A percentile compares a stretch with the other conserved stretches of the same genome.
Evolutionary conservation across 1,140 invertebrate genomes (phyloP).

Genomic region (Lucilia sericata): DNA sequence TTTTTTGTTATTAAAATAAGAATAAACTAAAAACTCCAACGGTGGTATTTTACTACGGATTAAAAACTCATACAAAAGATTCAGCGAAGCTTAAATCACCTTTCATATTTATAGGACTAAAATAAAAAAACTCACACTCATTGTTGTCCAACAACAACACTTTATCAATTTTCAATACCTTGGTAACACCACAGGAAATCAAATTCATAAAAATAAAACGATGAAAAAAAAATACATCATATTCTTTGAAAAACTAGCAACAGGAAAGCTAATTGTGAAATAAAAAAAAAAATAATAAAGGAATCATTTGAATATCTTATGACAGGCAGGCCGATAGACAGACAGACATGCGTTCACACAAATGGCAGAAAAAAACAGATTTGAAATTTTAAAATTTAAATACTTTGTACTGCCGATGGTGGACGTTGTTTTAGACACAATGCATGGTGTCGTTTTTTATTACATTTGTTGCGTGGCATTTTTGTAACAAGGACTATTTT

Average conservation of each 20-base stretch:
- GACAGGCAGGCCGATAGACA: no score
- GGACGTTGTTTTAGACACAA: neutral
- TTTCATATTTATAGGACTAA: neutral
- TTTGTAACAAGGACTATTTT: neutral
- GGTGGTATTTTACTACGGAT: conserved; percentile 17
- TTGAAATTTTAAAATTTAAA: conserved; percentile 33
- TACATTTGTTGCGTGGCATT: conserved; percentile 21
- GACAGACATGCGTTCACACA: neutral
- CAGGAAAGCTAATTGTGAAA: conserved; percentile 12
- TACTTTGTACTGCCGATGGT: neutral
- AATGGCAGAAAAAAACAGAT: neutral
- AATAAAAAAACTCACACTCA: neutral
- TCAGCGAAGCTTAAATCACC: conserved; percentile 42
- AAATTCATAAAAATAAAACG: neutral
- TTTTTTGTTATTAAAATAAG: neutral
- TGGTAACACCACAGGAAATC: conserved; percentile 32
- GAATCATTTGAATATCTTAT: conserved; percentile 22
- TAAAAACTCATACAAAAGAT: conserved; percentile 25
- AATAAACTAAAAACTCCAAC: neutral
- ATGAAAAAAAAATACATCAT: neutral
- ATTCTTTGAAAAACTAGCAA: neutral
- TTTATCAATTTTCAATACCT: conserved; percentile 43
- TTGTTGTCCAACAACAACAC: conserved; percentile 34
- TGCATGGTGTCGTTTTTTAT: neutral
- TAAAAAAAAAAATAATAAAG: neutral